Conservation (phyloP, 2,113 vertebrate species). For the Nestor notabilis region DNA sequence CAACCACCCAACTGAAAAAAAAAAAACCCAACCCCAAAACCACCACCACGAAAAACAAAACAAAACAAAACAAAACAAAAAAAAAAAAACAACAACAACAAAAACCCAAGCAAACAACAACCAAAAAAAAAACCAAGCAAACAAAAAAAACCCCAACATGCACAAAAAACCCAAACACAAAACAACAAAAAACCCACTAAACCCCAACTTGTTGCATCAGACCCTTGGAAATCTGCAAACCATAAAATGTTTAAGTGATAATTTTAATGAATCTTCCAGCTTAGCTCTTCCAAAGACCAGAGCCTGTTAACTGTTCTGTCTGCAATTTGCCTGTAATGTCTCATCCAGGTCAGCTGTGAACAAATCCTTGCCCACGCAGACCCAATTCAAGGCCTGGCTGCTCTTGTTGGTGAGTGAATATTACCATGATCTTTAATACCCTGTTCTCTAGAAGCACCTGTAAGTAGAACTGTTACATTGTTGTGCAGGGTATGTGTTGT, state of each 20-base stretch:
- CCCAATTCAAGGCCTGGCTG: conserved; percentile 78
- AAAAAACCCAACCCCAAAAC: not conserved
- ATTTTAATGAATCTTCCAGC: not conserved
- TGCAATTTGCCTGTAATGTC: not conserved
- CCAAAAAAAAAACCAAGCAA: too few relatives aligned
- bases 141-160: too few relatives aligned
- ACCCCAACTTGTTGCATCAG: not conserved
- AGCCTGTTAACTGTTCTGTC: not conserved
- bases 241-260: not conserved
- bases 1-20: not conserved
- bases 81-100: not conserved
- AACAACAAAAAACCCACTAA: too few relatives aligned
- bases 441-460: not conserved
- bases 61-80: too few relatives aligned
- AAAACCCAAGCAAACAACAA: too few relatives aligned
- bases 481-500: not conserved
- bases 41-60: not conserved
- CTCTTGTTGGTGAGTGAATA: conserved; percentile 81
- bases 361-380: conserved; percentile 75
- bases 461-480: not conserved
- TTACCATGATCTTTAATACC: not conserved
- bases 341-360: conserved; percentile 83
- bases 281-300: not conserved
- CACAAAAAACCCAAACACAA: too few relatives aligned
- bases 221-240: not conserved